Base-by-base conservation (phyloP, 2,113 vertebrate genomes). In the Percina caprodes region DNA sequence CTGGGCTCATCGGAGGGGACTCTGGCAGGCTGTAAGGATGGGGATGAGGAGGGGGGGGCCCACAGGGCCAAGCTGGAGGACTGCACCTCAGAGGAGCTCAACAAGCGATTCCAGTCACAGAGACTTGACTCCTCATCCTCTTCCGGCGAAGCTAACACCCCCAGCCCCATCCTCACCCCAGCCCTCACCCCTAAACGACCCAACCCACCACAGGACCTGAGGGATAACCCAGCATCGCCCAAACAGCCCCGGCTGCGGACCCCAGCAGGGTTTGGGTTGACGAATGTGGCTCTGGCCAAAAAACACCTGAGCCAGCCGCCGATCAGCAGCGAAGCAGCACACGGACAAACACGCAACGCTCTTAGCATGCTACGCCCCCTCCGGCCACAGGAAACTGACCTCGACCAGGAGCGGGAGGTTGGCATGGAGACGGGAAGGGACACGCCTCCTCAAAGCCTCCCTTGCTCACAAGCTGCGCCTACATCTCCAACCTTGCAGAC, bases 281-380 rank as follows among this genome's bases (percentile, higher is more conserved):
- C 95, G 62, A 97, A 92, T 15, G 84, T 93, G 19, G 91, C 94
- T 0, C 76, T 97, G 75, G 94, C 95, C 26, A 98, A 97, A 89
- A 98, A 96, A 78, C 97, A 99, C 81, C 92, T 99, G n/a, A 99
- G 98, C 90, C 98, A 99, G 90, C 98, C 98, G 1, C 96, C 96
- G 4, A 81, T 96, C 89, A 94, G 95, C 89, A 96, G 94, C 0
- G 97, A 99, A 76, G 93, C 91, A 2, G 85, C 95, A 49, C 96
- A 96, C 61, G 96, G 96, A 8, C 95, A 92, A 21, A 97, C 97
- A 0, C 96, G 98, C 62, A 99, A 99, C 26, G 97, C 97, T n/a
- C 97, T 99, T 83, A 99, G 98, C 92, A 97, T 99, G 97, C 96
- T 99, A 62, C 96, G 97, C 14, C n/a, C n/a, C n/a, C 95, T 96